Evolutionary conservation across 2,797 vertebrate species (phyloP).

Genomic region (Mormyrops attenuatus): DNA sequence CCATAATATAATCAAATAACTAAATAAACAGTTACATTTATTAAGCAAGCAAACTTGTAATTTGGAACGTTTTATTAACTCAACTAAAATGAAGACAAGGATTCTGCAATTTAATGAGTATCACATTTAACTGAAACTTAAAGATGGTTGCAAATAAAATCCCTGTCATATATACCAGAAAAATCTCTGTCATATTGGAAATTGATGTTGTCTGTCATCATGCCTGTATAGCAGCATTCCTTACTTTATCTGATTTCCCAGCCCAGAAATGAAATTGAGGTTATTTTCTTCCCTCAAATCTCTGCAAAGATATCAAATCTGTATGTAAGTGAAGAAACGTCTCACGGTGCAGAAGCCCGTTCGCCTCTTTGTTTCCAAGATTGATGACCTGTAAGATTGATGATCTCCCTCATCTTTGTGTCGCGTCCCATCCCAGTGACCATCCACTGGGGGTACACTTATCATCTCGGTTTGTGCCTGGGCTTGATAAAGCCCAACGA

Average conservation of each 20-base stretch:
- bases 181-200: neutral
- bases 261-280: neutral
- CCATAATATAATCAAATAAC: neutral
- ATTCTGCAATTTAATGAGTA: neutral
- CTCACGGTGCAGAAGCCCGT: slow-evolving; percentile 47
- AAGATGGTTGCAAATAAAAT: neutral
- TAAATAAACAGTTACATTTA: neutral
- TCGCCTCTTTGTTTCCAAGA: slow-evolving; percentile 69
- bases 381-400: slow-evolving; percentile 70
- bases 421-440: slow-evolving; percentile 59
- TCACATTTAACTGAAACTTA: neutral
- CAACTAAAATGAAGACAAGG: neutral
- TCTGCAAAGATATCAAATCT: slow-evolving; percentile 23
- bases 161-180: neutral
- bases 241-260: neutral
- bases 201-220: neutral
- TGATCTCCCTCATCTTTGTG: slow-evolving; percentile 67
- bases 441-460: slow-evolving; percentile 64
- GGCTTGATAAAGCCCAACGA: slow-evolving; percentile 57
- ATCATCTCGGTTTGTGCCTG: slow-evolving; percentile 65
- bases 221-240: neutral
- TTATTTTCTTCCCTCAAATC: slow-evolving; percentile 26
- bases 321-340: slow-evolving; percentile 44
- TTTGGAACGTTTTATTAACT: neutral
- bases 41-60: neutral